Base-by-base conservation (phyloP, 2,797 vertebrate genomes). In the Botia almorhae region DNA sequence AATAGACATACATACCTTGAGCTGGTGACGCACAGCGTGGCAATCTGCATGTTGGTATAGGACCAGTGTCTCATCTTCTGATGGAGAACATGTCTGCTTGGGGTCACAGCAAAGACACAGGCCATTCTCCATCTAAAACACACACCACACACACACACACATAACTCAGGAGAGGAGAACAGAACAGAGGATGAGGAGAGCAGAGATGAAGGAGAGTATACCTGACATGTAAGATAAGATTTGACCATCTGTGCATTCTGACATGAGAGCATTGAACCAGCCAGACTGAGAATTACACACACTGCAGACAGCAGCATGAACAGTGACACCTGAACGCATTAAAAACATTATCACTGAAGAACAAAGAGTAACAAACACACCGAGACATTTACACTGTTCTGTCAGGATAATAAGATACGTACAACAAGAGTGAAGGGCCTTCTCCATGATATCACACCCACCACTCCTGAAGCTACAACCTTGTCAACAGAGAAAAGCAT, bases 281-380 rank as follows among this genome's bases (percentile, higher is more conserved):
- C 97, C 69, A 99, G 93, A 85, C 95, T 98, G 76, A 99, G 95
- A 94, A 99, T 98, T 87, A 98, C 91, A 81, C 96, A 97, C 85
- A 99, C 95, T 60, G 97, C 97, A 0, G 97, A 99, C 56, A 99
- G 95, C 92, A 99, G 93, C 76, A 98, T 98, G 93, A 99, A 99
- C 88, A 98, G 94, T 0, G 97, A 97, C 84, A 99, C 95, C 98
- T 99, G 92, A 73, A 78, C 1, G 5, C 82, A 75, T 80, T 43
- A 67, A 82, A 56, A 63, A 39, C 46, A 74, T 43, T 23, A 69
- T 81, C 36, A 82, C 48, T 56, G 26, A 82, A 51, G 60, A 69
- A 74, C 73, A 36, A 56, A 61, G 5, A 74, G 14, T 2, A 43
- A 5, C 36, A 29, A n/a, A 56, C 21, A 61, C 46, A 55, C 11